These are phyloP conservation scores for Apis laboriosa DNA, from an alignment of 1,140 invertebrate genomes.

Conservation along the genomic window DNA sequence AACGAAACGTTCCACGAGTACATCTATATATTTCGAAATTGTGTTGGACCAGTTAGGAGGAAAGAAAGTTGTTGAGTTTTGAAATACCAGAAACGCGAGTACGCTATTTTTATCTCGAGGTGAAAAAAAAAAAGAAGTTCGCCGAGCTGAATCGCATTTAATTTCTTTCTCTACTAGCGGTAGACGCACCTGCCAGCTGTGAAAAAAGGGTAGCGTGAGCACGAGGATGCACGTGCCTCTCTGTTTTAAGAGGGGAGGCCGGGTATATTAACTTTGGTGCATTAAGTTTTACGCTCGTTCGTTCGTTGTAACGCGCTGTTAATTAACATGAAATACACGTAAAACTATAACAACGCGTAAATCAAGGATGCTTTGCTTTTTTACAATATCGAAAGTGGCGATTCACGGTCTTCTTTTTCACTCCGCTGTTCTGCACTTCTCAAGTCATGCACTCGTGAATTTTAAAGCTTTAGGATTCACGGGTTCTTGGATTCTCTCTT, in stretches of 20 bases:
- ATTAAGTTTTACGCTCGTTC: conserved; percentile 9
- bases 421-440: no score
- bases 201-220: conserved; percentile 7
- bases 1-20: no score
- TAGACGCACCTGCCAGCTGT: conserved; percentile 10
- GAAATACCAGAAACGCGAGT: background rate
- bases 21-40: no score
- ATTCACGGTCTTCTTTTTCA: no score
- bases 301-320: conserved; percentile 36
- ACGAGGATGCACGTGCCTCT: conserved; percentile 22
- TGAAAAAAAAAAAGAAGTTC: conserved; percentile 27
- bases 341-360: conserved; percentile 12
- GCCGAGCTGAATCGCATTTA: conserved; percentile 25
- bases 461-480: background rate
- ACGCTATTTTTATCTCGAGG: conserved; percentile 37
- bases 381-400: background rate
- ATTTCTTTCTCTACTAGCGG: background rate
- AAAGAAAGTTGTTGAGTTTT: background rate
- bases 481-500: no score
- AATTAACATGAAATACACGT: conserved; percentile 22
- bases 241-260: background rate
- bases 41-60: no score
- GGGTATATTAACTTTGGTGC: background rate
- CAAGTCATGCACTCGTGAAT: no score
- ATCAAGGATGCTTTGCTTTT: background rate